Base-by-base conservation (phyloP, 2,888 invertebrate species). In the Drosophila mercatorum region DNA sequence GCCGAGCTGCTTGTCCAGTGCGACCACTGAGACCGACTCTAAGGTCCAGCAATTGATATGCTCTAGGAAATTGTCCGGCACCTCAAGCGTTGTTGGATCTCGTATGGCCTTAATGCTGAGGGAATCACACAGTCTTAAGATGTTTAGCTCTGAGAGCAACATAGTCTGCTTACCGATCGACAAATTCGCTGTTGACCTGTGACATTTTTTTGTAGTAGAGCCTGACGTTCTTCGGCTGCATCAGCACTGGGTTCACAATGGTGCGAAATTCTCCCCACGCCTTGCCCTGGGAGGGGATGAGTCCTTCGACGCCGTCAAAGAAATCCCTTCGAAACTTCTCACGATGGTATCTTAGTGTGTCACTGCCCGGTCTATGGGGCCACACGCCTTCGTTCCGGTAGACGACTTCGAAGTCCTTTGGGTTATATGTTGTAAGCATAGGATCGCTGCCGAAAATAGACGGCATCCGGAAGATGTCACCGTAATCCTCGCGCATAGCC, bases 231-330 rank as follows among this genome's bases (percentile, higher is more conserved):
- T 94, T 94, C 0, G 95, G 95, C 80, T 95, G 94, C 91, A 96
- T 92, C 90, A 96, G 93, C 36, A 95, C 93, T 61, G 95, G 95
- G 87, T 95, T 95, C 0, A 95, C 95, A 74, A 94, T 94, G 2
- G 94, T 94, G n/a, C 96, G 93, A 64, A 95, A 94, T 51, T 94
- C 93, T 31, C 95, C 94, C 96, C 96, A 96, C 75, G 94, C 92
- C 22, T 94, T 95, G 0, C 78, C 90, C 56, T 88, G 80, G 5
- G 72, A 80, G 2, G 83, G 31, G 51, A 89, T 71, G 0, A 90
- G 69, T 31, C 89, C 89, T 41, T 86, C 87, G n/a, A 78, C 71
- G 3, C 84, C 87, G n/a, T 83, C 67, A 49, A 79, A 91, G 38
- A 78, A 80, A 14, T 90, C 87, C 5, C 26, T 66, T 0, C 84